Evolutionary conservation across 1,140 invertebrate genomes (phyloP).

Genomic region (Wasmannia auropunctata): DNA sequence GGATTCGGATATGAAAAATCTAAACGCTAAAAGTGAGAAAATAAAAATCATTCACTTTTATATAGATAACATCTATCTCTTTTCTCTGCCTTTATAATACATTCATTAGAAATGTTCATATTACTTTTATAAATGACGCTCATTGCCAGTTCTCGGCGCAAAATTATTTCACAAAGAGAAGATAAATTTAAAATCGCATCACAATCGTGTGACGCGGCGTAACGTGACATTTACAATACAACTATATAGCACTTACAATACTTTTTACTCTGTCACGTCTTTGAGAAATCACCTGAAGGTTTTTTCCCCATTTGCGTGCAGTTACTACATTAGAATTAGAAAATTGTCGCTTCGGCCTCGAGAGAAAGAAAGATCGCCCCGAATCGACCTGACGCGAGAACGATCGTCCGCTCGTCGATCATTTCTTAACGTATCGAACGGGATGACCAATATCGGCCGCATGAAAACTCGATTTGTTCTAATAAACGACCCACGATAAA

Average conservation of each 20-base stretch:
- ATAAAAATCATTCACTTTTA: neutral
- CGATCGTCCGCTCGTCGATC: conserved; percentile 38
- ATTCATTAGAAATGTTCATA: neutral
- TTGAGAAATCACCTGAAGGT: neutral
- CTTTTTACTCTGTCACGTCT: neutral
- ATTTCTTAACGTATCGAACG: conserved; percentile 51
- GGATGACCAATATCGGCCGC: conserved; percentile 34
- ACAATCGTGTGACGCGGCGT: neutral
- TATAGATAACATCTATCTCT: neutral
- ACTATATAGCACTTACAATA: no score
- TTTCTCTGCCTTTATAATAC: no score
- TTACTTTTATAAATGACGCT: neutral
- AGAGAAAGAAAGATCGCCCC: neutral
- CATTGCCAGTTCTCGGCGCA: neutral
- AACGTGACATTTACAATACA: neutral
- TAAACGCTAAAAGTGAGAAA: neutral
- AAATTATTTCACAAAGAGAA: neutral
- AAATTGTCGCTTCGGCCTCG: conserved; percentile 1
- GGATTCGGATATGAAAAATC: neutral
- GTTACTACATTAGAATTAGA: conserved; percentile 17
- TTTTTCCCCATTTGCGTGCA: neutral
- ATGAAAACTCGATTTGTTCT: conserved; percentile 59
- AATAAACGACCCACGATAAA: conserved; percentile 57
- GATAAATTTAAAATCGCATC: neutral
- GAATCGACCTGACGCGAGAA: conserved; percentile 22